Base-by-base conservation (phyloP, 2,797 vertebrate genomes). In the Buceros bicornis region DNA sequence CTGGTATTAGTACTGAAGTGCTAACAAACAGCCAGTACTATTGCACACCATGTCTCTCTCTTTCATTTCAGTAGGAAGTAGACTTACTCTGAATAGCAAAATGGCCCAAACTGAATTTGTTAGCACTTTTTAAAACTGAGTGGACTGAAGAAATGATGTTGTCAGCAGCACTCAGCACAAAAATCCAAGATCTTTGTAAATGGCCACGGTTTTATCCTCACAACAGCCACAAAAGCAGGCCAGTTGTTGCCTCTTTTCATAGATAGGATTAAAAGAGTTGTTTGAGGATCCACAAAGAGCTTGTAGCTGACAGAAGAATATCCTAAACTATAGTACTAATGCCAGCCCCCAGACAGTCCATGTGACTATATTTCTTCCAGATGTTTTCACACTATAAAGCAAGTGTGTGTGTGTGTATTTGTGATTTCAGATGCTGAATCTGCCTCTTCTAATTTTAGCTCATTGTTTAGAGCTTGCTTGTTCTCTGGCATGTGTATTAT, bases 321-420 rank as follows among this genome's bases (percentile, higher is more conserved):
- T 83, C 37, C 85, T 90, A 58, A 94, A 35, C 67, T 94, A 8
- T 77, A 82, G 53, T 48, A 61, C n/a, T 82, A 73, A 61, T 77
- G 81, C 86, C 86, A 95, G 71, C 62, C 79, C 85, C 56, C 82
- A 90, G 74, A 37, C 31, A 77, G 54, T 79, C 70, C 95, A 89
- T 91, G 91, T 95, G 93, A 90, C 81, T 94, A 31, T 95, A 96
- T 96, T 97, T 94, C 64, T 93, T 93, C 96, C 96, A 96, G 95
- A 94, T 97, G 94, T 77, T 74, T 92, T 95, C 73, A 64, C 90
- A 73, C 71, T 94, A 61, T 82, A 82, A 95, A 96, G 28, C 65
- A 69, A 70, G 16, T 53, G 22, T 40, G 37, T 40, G 37, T 90
- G 91, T 93, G 82, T 89, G 70, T 71, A 54, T 86, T 92, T 90